Conservation (phyloP, 2,888 invertebrate genomes). For the Tipula confusa region DNA sequence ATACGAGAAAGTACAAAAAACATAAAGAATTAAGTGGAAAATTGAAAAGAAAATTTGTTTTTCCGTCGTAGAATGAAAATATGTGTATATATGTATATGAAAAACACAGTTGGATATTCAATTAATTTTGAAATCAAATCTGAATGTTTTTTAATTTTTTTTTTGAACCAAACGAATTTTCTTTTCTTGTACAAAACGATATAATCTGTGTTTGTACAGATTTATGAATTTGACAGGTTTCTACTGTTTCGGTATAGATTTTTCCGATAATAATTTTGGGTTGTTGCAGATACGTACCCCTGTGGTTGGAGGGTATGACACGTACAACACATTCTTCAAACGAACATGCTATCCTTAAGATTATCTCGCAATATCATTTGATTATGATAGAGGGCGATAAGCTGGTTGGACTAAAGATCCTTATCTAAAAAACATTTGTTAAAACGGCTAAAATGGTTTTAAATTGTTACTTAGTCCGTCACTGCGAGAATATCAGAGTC, state of each 20-base stretch:
- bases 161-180: background rate
- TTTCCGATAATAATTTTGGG: background rate
- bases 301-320: too few relatives aligned
- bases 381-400: too few relatives aligned
- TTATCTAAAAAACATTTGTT: too few relatives aligned
- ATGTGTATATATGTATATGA: background rate
- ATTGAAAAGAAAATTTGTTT: conserved; percentile 15
- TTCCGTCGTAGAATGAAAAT: background rate
- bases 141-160: background rate
- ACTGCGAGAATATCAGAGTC: too few relatives aligned
- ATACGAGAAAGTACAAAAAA: background rate
- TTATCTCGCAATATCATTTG: too few relatives aligned
- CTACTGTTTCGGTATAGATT: background rate
- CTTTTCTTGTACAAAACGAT: background rate
- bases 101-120: conserved; percentile 12
- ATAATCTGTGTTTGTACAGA: background rate
- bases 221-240: background rate
- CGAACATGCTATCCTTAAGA: too few relatives aligned
- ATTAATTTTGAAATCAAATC: conserved; percentile 16
- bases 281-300: too few relatives aligned
- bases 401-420: too few relatives aligned
- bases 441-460: too few relatives aligned
- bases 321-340: too few relatives aligned
- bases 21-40: conserved; percentile 3
- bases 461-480: too few relatives aligned